A percentile compares a stretch with the other conserved stretches of the same genome.
Conservation (phyloP, 2,888 invertebrate species). For the Sarcophaga carnaria region DNA sequence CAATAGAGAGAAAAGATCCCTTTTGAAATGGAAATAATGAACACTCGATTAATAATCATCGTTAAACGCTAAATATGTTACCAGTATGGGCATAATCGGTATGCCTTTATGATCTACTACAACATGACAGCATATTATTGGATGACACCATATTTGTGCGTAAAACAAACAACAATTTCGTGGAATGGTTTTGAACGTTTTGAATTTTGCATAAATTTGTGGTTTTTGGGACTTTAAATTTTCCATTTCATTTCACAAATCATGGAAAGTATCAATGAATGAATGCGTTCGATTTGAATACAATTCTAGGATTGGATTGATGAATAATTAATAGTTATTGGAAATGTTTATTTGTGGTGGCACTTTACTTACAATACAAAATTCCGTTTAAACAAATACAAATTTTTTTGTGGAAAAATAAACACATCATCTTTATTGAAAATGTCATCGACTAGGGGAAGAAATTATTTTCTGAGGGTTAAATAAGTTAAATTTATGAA, state of each 20-base stretch:
- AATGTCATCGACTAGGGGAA: no score
- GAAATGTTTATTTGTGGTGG: no score
- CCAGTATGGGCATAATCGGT: conserved; percentile 1
- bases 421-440: no score
- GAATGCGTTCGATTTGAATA: no score
- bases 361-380: no score
- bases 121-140: background rate
- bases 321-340: no score
- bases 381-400: no score
- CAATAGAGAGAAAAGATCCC: conserved; percentile 18
- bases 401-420: no score
- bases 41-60: background rate
- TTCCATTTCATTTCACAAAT: background rate
- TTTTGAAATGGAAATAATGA: conserved; percentile 3
- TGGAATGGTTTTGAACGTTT: background rate
- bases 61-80: background rate
- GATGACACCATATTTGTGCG: background rate
- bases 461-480: no score
- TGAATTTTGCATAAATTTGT: background rate
- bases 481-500: no score
- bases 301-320: no score
- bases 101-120: conserved; percentile 13
- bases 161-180: background rate
- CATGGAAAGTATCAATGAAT: no score
- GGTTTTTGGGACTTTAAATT: background rate